phyloP scores from a whole-genome alignment of 2,797 vertebrate genomes.

The Potorous gilbertii region DNA sequence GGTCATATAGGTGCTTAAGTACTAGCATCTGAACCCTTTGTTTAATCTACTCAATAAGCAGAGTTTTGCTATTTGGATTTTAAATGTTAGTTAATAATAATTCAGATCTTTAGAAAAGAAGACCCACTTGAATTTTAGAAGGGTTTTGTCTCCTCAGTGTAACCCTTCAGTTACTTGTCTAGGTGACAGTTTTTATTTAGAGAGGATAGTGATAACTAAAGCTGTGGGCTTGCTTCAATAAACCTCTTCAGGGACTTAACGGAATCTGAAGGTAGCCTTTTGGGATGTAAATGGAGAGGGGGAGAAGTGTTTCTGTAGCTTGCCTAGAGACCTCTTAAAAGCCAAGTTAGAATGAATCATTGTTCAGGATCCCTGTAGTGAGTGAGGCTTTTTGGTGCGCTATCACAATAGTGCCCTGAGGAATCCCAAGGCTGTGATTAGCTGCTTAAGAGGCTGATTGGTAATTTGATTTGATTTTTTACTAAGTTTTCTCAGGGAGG shows the following conservation, averaged over 20 bases:
- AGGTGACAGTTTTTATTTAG: neutral
- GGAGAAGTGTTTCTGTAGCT: neutral
- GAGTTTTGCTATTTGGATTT: neutral
- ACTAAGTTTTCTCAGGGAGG: neutral
- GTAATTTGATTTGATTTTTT: constrained; percentile 1
- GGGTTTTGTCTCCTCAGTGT: neutral
- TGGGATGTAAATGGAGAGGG: neutral
- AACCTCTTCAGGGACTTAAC: neutral
- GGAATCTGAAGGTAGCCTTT: neutral
- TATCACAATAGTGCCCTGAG: neutral
- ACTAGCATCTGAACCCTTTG: no score
- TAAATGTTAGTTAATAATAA: neutral
- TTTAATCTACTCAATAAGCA: neutral
- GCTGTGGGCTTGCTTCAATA: neutral
- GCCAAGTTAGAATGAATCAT: neutral
- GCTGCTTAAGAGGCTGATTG: neutral
- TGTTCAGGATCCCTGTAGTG: neutral
- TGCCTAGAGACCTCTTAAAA: neutral
- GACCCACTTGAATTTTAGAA: neutral
- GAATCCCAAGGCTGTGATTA: neutral
- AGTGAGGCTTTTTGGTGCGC: neutral
- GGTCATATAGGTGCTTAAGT: neutral
- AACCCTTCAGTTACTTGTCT: neutral
- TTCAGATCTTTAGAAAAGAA: neutral
- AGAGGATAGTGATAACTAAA: neutral